Conservation (phyloP, 1,140 invertebrate species). For the Ips typographus region DNA sequence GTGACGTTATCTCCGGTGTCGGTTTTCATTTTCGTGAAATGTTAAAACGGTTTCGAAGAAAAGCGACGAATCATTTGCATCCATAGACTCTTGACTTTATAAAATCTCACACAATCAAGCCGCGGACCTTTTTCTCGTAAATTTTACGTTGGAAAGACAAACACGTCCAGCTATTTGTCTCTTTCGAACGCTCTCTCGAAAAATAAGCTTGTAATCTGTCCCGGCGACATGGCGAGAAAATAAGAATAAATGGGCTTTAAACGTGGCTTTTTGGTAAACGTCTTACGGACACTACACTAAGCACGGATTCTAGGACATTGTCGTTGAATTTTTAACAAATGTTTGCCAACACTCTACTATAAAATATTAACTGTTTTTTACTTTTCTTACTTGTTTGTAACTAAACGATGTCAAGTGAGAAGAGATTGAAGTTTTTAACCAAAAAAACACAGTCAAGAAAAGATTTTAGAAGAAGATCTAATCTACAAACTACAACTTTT, state of each 20-base stretch:
- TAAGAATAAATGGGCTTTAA: conserved; percentile 38
- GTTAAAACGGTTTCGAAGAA: background rate
- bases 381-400: no score
- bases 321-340: background rate
- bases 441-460: no score
- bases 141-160: conserved; percentile 27
- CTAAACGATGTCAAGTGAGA: no score
- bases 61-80: background rate
- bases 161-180: conserved; percentile 44
- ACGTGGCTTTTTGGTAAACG: conserved; percentile 19
- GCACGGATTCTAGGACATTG: background rate
- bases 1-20: background rate
- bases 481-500: no score
- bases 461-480: no score
- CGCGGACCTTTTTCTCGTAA: background rate
- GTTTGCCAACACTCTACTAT: no score
- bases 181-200: conserved; percentile 41
- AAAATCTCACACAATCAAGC: background rate
- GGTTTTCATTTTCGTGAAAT: conserved; percentile 9
- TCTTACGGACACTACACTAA: conserved; percentile 9
- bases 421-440: no score
- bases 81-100: conserved; percentile 8
- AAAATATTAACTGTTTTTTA: no score
- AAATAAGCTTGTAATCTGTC: conserved; percentile 45
- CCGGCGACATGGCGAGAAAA: conserved; percentile 37